phyloP scores from a whole-genome alignment of 2,113 vertebrate genomes.

The Oryzias curvinotus region DNA sequence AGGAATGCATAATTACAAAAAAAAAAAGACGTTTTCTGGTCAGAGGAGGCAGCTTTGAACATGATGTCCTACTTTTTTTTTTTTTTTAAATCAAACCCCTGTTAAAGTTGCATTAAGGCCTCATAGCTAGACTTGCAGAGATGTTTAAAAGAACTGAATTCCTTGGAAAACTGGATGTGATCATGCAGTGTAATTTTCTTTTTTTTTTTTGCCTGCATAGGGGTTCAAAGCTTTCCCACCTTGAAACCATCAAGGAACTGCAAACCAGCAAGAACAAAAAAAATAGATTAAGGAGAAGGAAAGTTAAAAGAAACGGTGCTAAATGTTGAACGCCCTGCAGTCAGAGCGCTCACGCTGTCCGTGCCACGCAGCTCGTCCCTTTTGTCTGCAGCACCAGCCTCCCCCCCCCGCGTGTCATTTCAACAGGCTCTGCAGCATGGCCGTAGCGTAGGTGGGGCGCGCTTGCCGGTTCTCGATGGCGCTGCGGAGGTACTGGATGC shows the following conservation, averaged over 20 bases:
- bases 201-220: constrained; percentile 31
- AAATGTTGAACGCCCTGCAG: constrained; percentile 69
- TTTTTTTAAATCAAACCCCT: constrained; percentile 54
- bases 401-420: constrained; percentile 66
- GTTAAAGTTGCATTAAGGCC: constrained; percentile 80
- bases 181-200: constrained; percentile 25
- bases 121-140: constrained; percentile 75
- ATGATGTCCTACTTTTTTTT: no score
- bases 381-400: constrained; percentile 29
- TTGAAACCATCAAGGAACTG: constrained; percentile 14
- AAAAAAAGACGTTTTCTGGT: constrained; percentile 40
- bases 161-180: constrained; percentile 31
- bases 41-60: constrained; percentile 24
- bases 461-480: constrained; percentile 93
- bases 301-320: constrained; percentile 55
- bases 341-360: constrained; percentile 41
- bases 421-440: constrained; percentile 90
- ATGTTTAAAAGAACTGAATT: constrained; percentile 49
- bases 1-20: constrained; percentile 55
- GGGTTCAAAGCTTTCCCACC: constrained; percentile 17
- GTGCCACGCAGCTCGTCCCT: constrained; percentile 65
- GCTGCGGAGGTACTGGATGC: constrained; percentile 88
- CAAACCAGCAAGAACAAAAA: constrained; percentile 24
- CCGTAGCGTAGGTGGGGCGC: constrained; percentile 92
- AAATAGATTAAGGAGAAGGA: constrained; percentile 28